Conservation (phyloP, 35 echinoderm and acorn worm species). For the Holothuria glaberrima region DNA sequence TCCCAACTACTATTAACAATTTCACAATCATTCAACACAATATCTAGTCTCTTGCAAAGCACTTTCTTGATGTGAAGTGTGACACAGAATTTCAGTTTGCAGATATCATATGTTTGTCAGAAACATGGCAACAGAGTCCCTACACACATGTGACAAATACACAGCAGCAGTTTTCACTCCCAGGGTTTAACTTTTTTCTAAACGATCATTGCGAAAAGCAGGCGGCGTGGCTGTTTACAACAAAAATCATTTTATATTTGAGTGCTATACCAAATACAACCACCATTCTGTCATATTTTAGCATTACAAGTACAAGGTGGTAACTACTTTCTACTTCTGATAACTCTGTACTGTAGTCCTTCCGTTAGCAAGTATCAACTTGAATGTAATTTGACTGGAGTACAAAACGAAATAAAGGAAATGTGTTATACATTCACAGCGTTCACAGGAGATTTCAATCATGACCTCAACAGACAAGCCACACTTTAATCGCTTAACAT, state of each 20-base stretch:
- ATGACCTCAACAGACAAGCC: constrained; percentile 8
- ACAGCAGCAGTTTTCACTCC: not conserved
- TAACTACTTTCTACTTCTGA: not conserved
- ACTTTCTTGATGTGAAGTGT: constrained; percentile 23
- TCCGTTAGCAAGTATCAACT: not conserved
- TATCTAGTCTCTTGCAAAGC: constrained; percentile 13
- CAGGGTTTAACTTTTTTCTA: not conserved
- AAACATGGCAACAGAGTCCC: constrained; percentile 9
- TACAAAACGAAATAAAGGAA: not conserved
- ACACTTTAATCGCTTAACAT: not conserved
- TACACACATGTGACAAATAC: not conserved
- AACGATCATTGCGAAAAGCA: not conserved
- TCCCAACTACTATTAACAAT: no score
- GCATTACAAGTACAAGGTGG: not conserved
- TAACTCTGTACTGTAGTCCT: not conserved
- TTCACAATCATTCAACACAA: constrained; percentile 4
- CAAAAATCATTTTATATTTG: not conserved
- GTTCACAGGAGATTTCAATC: constrained; percentile 36
- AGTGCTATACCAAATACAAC: not conserved
- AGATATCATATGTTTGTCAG: constrained; percentile 32
- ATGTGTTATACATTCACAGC: constrained; percentile 8
- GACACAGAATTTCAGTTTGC: not conserved
- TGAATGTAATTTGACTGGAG: constrained; percentile 11
- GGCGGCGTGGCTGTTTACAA: constrained; percentile 23
- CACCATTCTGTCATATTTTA: constrained; percentile 10